Percentiles rank a stretch among this genome's conserved stretches.
Evolutionary conservation across 2,888 invertebrate genomes (phyloP).

Genomic region (Macroteleia sp.): DNA sequence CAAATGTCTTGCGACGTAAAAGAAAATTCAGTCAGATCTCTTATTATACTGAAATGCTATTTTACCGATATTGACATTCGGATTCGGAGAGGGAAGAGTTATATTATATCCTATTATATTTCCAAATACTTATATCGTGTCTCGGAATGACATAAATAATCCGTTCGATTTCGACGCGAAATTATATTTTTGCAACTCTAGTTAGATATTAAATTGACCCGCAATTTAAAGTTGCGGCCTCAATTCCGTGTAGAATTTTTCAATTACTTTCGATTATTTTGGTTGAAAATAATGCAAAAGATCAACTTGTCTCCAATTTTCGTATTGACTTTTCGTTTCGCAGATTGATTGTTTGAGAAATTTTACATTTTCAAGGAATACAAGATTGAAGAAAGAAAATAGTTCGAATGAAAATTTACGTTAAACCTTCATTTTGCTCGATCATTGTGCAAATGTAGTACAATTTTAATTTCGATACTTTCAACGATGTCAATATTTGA

Average conservation of each 20-base stretch:
- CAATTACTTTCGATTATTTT: slow-evolving; percentile 50
- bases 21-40: slow-evolving; percentile 23
- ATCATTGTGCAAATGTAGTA: too few species aligned
- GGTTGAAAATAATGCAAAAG: slow-evolving; percentile 40
- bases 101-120: slow-evolving; percentile 45
- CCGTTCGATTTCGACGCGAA: slow-evolving; percentile 11
- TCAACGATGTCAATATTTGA: too few species aligned
- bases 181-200: slow-evolving; percentile 23
- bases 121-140: slow-evolving; percentile 30
- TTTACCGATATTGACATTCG: slow-evolving; percentile 52
- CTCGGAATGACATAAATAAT: slow-evolving; percentile 32
- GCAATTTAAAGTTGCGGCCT: slow-evolving; percentile 21
- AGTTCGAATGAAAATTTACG: slow-evolving; percentile 2
- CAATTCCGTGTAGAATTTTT: slow-evolving; percentile 30
- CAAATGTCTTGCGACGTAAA: slow-evolving; percentile 4
- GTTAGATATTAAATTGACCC: slow-evolving; percentile 28
- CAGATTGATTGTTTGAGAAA: slow-evolving; percentile 18
- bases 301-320: slow-evolving; percentile 6
- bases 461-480: too few species aligned
- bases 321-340: slow-evolving; percentile 8
- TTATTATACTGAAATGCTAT: slow-evolving; percentile 50
- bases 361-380: slow-evolving; percentile 7
- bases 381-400: slow-evolving; percentile 13
- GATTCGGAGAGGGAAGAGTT: slow-evolving; percentile 29
- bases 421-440: too few species aligned